Percentiles rank a stretch among this genome's conserved stretches.
These are phyloP conservation scores for Podarcis raffonei DNA, from an alignment of 2,113 vertebrate species.

Conservation along the genomic window DNA sequence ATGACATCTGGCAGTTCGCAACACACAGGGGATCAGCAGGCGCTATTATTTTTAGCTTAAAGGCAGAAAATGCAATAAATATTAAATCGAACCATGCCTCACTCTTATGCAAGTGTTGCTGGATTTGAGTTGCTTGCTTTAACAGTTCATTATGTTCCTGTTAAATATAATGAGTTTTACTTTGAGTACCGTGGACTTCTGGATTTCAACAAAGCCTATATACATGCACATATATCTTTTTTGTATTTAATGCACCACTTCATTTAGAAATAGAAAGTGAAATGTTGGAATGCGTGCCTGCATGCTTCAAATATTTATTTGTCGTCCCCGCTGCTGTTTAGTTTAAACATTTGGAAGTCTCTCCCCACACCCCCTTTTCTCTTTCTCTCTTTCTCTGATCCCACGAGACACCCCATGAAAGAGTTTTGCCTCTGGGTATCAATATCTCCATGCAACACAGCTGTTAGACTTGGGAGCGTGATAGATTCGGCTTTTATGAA, in stretches of 20 bases:
- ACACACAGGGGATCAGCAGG: not conserved
- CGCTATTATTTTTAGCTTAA: slow-evolving; percentile 16
- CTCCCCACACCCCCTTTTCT: too few relatives aligned
- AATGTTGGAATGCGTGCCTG: slow-evolving; percentile 45
- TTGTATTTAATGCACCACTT: slow-evolving; percentile 56
- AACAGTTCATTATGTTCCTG: slow-evolving; percentile 26
- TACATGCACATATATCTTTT: not conserved
- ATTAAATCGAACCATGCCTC: slow-evolving; percentile 36
- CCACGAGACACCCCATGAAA: slow-evolving; percentile 66
- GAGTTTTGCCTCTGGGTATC: slow-evolving; percentile 69
- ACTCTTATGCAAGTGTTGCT: not conserved
- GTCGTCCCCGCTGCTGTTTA: slow-evolving; percentile 48
- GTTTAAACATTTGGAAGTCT: slow-evolving; percentile 56
- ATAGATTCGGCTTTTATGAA: slow-evolving; percentile 66
- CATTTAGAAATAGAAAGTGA: slow-evolving; percentile 64
- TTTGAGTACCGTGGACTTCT: slow-evolving; percentile 24
- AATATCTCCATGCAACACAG: slow-evolving; percentile 69
- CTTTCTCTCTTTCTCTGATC: slow-evolving; percentile 48
- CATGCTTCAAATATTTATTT: slow-evolving; percentile 71
- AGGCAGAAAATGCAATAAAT: slow-evolving; percentile 43
- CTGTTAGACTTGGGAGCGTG: slow-evolving; percentile 61
- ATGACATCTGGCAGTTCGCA: not conserved
- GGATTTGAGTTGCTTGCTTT: slow-evolving; percentile 25
- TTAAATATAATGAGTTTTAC: slow-evolving; percentile 23
- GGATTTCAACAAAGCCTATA: slow-evolving; percentile 38